These are phyloP conservation scores for Poecilia velifera DNA, from an alignment of 2,797 vertebrate genomes.

Conservation along the genomic window DNA sequence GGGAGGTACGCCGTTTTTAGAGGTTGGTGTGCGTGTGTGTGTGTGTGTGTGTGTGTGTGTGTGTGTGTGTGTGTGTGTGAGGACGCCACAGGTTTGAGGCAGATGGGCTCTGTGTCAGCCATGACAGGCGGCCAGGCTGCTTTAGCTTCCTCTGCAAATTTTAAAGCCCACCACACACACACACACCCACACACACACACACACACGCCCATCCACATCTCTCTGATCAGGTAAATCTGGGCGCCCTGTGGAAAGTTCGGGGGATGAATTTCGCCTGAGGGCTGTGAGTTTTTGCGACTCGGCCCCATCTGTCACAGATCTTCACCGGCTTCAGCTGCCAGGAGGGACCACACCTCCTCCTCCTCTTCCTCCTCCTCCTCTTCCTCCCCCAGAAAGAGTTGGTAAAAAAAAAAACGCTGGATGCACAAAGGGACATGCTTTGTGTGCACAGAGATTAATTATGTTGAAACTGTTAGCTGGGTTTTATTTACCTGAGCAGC, in stretches of 20 bases:
- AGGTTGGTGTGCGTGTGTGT: constrained; percentile 18
- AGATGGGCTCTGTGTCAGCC: constrained; percentile 93
- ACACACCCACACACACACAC: constrained; percentile 38
- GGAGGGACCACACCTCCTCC: constrained; percentile 82
- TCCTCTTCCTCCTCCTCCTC: constrained; percentile 25
- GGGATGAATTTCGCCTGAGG: constrained; percentile 69
- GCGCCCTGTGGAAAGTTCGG: constrained; percentile 91
- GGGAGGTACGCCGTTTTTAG: constrained; percentile 57
- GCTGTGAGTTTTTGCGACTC: constrained; percentile 94
- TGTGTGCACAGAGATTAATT: constrained; percentile 35
- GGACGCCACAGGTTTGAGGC: constrained; percentile 78
- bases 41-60: constrained; percentile 25
- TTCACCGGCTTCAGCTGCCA: constrained; percentile 87
- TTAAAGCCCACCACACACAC: constrained; percentile 63
- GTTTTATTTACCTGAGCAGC: constrained; percentile 50
- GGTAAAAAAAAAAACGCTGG: constrained; percentile 14
- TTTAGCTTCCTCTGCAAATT: constrained; percentile 88
- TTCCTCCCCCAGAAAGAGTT: constrained; percentile 29
- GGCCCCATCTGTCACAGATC: constrained; percentile 96
- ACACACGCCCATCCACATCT: constrained; percentile 39
- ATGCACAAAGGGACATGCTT: constrained; percentile 21
- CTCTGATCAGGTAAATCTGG: constrained; percentile 98
- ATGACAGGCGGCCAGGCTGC: constrained; percentile 97
- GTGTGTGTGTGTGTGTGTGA: constrained; percentile 51
- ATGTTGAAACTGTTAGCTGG: constrained; percentile 28